Evolutionary conservation across 2,797 vertebrate species (phyloP).

Genomic region (Sphenopsis melanotis): DNA sequence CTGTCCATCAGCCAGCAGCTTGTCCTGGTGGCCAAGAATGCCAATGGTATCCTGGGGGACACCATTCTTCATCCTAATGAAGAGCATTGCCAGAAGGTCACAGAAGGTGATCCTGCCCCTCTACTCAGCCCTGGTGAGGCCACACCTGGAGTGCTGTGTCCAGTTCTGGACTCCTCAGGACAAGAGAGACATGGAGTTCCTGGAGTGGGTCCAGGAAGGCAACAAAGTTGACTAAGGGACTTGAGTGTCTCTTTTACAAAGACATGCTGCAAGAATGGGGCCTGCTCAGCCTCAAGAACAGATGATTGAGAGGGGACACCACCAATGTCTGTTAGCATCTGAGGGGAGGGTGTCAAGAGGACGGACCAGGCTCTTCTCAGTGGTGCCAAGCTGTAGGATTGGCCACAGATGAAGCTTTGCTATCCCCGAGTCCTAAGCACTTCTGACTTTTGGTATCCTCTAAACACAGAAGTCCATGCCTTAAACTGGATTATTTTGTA

Average conservation of each 20-base stretch:
- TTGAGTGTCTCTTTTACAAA: background rate
- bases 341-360: background rate
- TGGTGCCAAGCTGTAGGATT: background rate
- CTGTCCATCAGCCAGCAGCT: background rate
- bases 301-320: too few species aligned
- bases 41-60: rapidly evolving
- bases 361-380: background rate
- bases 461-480: background rate
- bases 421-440: background rate
- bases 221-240: background rate
- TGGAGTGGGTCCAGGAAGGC: rapidly evolving
- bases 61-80: background rate
- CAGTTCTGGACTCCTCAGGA: background rate
- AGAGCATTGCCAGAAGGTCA: rapidly evolving
- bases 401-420: background rate
- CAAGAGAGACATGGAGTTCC: background rate
- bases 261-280: background rate
- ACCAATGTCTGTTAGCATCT: background rate
- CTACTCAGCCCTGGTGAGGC: rapidly evolving
- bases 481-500: background rate
- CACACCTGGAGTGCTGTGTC: background rate
- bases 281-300: background rate
- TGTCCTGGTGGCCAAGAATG: background rate
- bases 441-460: background rate
- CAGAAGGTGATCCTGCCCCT: rapidly evolving